phyloP scores from a whole-genome alignment of 2,888 invertebrate species.

The Zhengitettix transpicula region DNA sequence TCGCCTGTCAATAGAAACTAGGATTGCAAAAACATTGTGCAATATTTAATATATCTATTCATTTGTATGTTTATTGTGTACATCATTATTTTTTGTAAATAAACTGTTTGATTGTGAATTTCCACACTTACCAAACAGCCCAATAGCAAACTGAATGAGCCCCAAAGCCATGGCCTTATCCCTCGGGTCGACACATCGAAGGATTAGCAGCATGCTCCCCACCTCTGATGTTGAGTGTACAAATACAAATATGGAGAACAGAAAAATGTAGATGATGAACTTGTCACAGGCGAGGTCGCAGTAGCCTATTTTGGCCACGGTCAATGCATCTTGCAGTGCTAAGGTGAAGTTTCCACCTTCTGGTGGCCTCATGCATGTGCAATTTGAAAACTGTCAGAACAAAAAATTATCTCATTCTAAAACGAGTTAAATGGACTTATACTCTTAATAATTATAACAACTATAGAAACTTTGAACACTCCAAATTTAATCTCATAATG shows the following conservation, averaged over 20 bases:
- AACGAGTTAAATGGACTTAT: no score
- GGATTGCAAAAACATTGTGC: not conserved
- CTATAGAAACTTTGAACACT: no score
- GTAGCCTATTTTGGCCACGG: conserved; percentile 54
- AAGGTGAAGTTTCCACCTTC: not conserved
- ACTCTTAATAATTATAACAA: no score
- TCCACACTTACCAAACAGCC: conserved; percentile 50
- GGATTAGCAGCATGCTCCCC: conserved; percentile 74
- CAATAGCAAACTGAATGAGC: conserved; percentile 83
- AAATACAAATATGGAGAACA: conserved; percentile 79
- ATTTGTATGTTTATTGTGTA: not conserved
- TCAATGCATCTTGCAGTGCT: not conserved
- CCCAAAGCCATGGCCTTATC: conserved; percentile 92
- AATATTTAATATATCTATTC: not conserved
- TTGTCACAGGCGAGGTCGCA: conserved; percentile 65
- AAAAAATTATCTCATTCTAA: no score
- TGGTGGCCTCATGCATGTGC: conserved; percentile 27
- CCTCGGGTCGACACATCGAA: conserved; percentile 78
- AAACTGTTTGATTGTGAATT: no score
- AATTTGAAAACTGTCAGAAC: conserved; percentile 29
- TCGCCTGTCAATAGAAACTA: no score
- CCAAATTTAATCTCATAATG: no score
- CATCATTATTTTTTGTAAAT: not conserved
- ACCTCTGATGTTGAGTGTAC: conserved; percentile 87
- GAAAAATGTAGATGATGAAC: conserved; percentile 61